Conservation (phyloP, 2,113 vertebrate species). For the Callaeas wilsoni region DNA sequence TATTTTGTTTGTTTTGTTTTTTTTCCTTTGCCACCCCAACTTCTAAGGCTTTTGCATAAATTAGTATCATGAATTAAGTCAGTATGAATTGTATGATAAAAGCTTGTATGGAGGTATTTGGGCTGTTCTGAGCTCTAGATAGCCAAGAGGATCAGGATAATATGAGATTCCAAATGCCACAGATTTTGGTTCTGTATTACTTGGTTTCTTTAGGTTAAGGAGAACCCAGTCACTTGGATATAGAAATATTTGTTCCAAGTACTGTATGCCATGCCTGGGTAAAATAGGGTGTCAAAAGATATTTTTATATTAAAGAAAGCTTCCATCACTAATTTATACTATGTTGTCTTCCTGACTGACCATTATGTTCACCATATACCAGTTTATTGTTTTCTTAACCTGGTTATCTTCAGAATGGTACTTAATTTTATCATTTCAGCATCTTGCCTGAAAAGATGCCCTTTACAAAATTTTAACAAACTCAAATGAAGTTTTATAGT, state of each 20-base stretch:
- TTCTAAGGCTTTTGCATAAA: constrained; percentile 5
- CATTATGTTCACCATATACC: background rate
- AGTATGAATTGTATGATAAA: background rate
- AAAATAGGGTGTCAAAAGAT: background rate
- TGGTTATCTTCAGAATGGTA: background rate
- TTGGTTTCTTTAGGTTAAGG: background rate
- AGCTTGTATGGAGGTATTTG: background rate
- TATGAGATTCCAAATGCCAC: background rate
- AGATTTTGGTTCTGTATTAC: background rate
- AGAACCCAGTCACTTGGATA: background rate
- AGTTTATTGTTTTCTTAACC: background rate
- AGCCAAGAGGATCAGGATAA: background rate
- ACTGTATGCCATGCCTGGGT: background rate
- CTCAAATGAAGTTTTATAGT: background rate
- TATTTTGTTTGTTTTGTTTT: background rate
- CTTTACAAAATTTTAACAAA: background rate
- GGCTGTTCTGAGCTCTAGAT: background rate
- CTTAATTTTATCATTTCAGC: background rate
- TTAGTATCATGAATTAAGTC: background rate
- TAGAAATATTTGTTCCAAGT: background rate
- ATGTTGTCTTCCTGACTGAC: background rate
- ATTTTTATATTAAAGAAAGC: background rate
- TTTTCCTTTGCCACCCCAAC: background rate
- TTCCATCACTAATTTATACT: background rate
- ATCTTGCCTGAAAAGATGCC: background rate